Conservation (phyloP, 2,797 vertebrate genomes). For the Apogon talboti region DNA sequence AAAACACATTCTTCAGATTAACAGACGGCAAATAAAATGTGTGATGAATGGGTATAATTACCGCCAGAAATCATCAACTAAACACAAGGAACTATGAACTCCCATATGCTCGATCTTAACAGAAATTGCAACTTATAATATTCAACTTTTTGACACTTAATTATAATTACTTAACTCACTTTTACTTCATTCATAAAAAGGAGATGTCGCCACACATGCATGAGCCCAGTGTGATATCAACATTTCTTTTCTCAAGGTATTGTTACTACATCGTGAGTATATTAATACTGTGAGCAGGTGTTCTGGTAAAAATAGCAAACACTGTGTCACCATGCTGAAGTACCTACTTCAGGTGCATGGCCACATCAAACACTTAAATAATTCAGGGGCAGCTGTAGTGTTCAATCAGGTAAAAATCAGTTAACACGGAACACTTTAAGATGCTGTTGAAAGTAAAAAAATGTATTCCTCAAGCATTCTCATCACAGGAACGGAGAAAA, state of each 20-base stretch:
- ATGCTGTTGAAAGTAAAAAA: slow-evolving; percentile 5
- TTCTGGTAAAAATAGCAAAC: slow-evolving; percentile 1
- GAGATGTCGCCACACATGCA: slow-evolving; percentile 29
- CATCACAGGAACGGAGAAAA: not conserved
- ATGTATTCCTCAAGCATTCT: not conserved
- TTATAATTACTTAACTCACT: slow-evolving; percentile 60
- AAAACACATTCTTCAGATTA: too few relatives aligned
- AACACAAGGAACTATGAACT: slow-evolving; percentile 5
- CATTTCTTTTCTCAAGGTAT: slow-evolving; percentile 21
- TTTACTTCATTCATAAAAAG: slow-evolving; percentile 56
- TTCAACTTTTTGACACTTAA: slow-evolving; percentile 30
- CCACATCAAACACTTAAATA: slow-evolving; percentile 14
- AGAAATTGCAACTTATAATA: slow-evolving; percentile 2
- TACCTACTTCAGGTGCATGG: slow-evolving; percentile 25
- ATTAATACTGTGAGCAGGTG: too few relatives aligned
- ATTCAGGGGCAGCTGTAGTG: slow-evolving; percentile 6
- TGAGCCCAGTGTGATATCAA: slow-evolving; percentile 20
- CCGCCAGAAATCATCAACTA: not conserved
- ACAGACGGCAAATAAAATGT: too few relatives aligned
- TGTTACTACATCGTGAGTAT: too few relatives aligned
- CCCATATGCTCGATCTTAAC: slow-evolving; percentile 14
- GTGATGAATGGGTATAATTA: too few relatives aligned
- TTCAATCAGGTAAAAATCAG: slow-evolving; percentile 23
- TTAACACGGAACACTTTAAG: slow-evolving; percentile 5
- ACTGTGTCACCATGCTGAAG: slow-evolving; percentile 25